These are phyloP conservation scores for Microtus ochrogaster DNA, from an alignment of 2,113 vertebrate species.

Conservation along the genomic window DNA sequence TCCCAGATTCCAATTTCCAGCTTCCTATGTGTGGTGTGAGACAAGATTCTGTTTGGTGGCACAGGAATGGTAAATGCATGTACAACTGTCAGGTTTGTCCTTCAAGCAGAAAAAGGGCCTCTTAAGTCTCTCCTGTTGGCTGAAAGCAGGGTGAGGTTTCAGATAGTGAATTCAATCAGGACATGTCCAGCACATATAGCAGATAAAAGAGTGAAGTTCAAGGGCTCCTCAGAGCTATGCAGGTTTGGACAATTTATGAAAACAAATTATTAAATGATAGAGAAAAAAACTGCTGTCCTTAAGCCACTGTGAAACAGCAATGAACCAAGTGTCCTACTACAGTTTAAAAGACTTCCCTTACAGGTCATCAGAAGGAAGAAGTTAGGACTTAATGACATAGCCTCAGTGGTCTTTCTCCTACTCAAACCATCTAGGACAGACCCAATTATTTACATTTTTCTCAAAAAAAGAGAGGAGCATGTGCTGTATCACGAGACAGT, in stretches of 20 bases:
- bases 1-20: neutral
- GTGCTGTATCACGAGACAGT: neutral
- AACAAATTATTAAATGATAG: neutral
- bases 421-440: neutral
- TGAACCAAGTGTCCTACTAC: neutral
- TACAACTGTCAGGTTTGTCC: neutral
- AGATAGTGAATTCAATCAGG: neutral
- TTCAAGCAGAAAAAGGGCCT: neutral
- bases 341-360: neutral
- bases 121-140: neutral
- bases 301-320: neutral
- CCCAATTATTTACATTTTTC: conserved; percentile 28
- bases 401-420: neutral
- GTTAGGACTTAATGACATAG: conserved; percentile 5
- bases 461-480: neutral
- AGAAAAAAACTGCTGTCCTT: neutral
- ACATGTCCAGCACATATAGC: neutral
- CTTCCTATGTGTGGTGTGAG: neutral
- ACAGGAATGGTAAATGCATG: neutral
- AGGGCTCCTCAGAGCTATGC: neutral
- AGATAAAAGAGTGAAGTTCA: neutral
- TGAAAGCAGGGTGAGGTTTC: neutral
- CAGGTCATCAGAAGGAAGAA: neutral
- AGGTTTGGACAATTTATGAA: neutral
- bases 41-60: neutral